Evolutionary conservation across 2,113 vertebrate genomes (phyloP), one percentile per base, ranked within the genome.

Genomic region (Leucoraja erinaceus): DNA sequence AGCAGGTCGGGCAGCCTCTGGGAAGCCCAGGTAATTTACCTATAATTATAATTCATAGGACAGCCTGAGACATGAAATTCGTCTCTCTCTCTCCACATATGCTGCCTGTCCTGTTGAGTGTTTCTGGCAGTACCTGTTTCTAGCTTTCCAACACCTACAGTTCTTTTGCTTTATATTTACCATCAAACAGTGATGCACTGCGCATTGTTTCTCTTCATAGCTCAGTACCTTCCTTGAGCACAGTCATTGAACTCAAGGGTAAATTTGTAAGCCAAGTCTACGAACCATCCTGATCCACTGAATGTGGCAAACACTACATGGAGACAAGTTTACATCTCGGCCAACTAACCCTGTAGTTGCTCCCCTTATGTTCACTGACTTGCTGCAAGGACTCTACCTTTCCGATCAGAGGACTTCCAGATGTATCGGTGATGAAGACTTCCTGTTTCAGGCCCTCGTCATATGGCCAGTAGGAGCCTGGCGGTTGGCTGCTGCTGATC

Each of bases 401-500:
- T 93, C 98, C 98, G 0, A 98, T 97, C 2, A 98, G 96, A 0
- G 95, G 94, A 70, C 96, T 96, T 84, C 97, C 97, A 54, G 96
- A 94, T 4, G 95, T 95, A 59, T 95, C 97, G 94, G 96, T 98
- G 92, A 98, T 97, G 94, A 98, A 98, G 93, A 98, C 93, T 3
- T 95, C 96, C 28, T 94, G 96, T 93, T 94, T 97, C 93, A 97
- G 94, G 5, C 97, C 98, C 90, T 98, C 98, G 9, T 98, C 98
- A 0, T 96, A 98, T 0, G 98, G 97, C 96, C 96, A 96, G 93
- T 98, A 98, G 16, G 96, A 96, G 38, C 97, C 98, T 0, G 93
- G 75, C 0, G 96, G 94, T 93, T 95, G 96, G 33, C 95, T 95
- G 94, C 97, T 98, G 94, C 98, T 98, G 95, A 98, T 98, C 0